Evolutionary conservation across 2,113 vertebrate genomes (phyloP), one percentile per base, ranked within the genome.

Genomic region (Vidua chalybeata): DNA sequence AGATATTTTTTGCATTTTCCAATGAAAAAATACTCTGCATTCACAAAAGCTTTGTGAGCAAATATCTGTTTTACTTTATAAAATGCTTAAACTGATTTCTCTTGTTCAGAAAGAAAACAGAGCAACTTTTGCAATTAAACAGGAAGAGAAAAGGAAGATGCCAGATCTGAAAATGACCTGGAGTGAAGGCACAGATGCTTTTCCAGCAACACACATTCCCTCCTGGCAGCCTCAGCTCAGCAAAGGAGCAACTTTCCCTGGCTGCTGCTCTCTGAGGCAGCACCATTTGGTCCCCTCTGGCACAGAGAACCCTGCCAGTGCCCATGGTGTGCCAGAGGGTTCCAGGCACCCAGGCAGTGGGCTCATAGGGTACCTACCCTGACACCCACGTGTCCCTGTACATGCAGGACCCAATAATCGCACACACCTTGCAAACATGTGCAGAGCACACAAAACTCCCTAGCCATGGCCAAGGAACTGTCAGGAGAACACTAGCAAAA

Each of bases 401-500:
- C 73, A 37, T 1, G 18, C 62, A n/a, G 84, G 69, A 46, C 77
- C 85, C 41, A 41, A 13, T 4, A 13, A 27, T 2, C 1, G 5
- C 91, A 45, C 80, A 35, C 90, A 95, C 37, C 92, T 90, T 39
- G 14, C 76, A 71, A 49, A 91, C 59, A 19, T 84, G 84, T n/a
- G 94, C 26, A 4, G 89, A 94, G 90, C 61, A 94, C 91, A 84
- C 84, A 23, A 2, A 96, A 96, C 90, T 76, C 97, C 97, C 97
- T 96, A 37, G 94, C 96, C 96, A 61, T 96, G 97, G 97, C 99
- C 98, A 97, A 86, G 97, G 97, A 99, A 99, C 99, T 99, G 99
- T 99, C 99, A 98, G 98, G 98, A 98, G 98, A 99, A 99, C 99
- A 99, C 99, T 98, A 99, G 99, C 98, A 99, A 99, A 99, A 99